phyloP scores from a whole-genome alignment of 2,888 invertebrate species.

The Cephus pulcher region DNA sequence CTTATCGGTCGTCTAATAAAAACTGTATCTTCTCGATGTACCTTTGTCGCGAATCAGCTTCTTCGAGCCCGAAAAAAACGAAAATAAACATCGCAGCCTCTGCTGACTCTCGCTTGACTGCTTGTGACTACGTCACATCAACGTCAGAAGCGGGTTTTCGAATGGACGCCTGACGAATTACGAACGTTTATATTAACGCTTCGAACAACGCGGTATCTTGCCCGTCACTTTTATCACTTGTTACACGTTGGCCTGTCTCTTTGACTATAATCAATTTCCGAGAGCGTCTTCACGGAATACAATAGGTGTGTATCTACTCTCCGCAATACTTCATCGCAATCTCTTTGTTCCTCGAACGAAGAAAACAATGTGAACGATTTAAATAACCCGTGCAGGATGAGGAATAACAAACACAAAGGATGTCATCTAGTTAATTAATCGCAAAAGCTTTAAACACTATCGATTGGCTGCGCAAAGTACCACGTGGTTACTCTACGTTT shows the following conservation, averaged over 20 bases:
- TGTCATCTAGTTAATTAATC: background rate
- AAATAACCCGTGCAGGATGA: background rate
- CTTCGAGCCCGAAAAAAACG: slow-evolving; percentile 3
- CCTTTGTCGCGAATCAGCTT: slow-evolving; percentile 13
- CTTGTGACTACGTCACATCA: slow-evolving; percentile 20
- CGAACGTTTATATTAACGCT: background rate
- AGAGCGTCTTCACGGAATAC: background rate
- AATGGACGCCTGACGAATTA: slow-evolving; percentile 2
- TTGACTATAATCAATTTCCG: background rate
- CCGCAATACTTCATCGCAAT: background rate
- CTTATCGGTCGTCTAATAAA: background rate
- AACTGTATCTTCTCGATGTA: slow-evolving; percentile 1
- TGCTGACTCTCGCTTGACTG: slow-evolving; percentile 1
- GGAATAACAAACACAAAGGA: background rate
- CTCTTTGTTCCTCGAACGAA: background rate
- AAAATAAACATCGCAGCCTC: slow-evolving; percentile 23
- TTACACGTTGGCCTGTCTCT: background rate
- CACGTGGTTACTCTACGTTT: background rate
- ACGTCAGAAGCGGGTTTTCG: slow-evolving; percentile 21
- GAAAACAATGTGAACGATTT: no score
- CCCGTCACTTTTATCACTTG: background rate
- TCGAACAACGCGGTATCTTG: background rate
- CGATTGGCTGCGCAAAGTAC: background rate
- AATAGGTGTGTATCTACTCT: background rate
- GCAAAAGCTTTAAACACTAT: background rate